Base-by-base conservation (phyloP, 2,113 vertebrate genomes). In the Alexandromys fortis region DNA sequence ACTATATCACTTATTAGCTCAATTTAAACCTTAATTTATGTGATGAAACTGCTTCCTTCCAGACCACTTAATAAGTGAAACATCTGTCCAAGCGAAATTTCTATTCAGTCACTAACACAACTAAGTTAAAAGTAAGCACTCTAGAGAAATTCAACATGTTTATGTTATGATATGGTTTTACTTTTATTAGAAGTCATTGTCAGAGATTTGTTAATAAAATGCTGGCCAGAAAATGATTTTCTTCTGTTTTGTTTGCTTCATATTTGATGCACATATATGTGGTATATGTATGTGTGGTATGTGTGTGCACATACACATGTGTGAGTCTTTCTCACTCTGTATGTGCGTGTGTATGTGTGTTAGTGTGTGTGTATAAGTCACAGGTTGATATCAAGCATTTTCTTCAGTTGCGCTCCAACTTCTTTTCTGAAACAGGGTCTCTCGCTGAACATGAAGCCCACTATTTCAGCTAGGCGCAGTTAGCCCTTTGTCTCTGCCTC, bases 1-100 rank as follows among this genome's bases (percentile, higher is more conserved):
- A 93, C 33, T 78, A 22, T 52, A 83, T 28, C 21, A 79, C 77
- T 82, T 92, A 73, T 78, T 93, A 92, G 11, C 24, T 91, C 58
- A 94, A 26, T 90, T 89, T 93, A 87, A 85, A 92, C 79, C 9
- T 92, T 95, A 88, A 65, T 97, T 94, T 75, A 79, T 68, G 12
- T 94, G 58, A 86, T 93, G 86, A 94, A 95, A 94, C 0, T 67
- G 14, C 28, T 95, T 83, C 78, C 7, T 90, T 95, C 67, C 65
- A 90, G 63, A 92, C 11, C 11, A 83, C 26, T 97, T 96, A 94
- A 65, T 65, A 97, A 96, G 7, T 79, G 42, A 96, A 93, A 94
- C 68, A 95, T 89, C 67, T 89, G 38, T 14, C 89, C 76, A 88
- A 88, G 35, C 38, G 70, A 83, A 91, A 92, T 90, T 90, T 38